Base-by-base conservation (phyloP, 2,888 invertebrate genomes). In the Drosophila limbata region DNA sequence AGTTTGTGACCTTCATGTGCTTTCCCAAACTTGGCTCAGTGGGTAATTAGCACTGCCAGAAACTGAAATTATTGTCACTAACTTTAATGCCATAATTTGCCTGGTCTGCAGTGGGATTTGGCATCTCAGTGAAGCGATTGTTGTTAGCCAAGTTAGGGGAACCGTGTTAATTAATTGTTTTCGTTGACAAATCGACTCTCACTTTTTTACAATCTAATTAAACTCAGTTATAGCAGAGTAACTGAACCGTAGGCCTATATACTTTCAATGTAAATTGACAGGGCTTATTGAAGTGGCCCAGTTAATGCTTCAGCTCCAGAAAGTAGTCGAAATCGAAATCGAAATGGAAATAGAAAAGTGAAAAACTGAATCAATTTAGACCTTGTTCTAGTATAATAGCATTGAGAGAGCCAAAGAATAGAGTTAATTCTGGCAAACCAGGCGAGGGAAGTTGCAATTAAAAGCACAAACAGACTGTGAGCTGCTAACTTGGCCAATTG, bases 391-490 rank as follows among this genome's bases (percentile, higher is more conserved):
- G 35, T 47, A 19, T 37, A 28, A 11, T 33, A 44, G 67, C 42
- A 66, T 61, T 51, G 51, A 65, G 13, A 5, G 31, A 33, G 53
- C 10, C 33, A 59, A 35, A 68, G 69, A 74, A 83, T 57, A 39
- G 61, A 76, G 69, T 69, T 73, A 69, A 72, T 83, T 78, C 81
- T 79, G 53, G 45, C 65, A 56, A 74, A 69, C n/a, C 50, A 69
- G 64, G 15, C 55, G 59, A 66, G 56, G 39, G 55, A 53, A 45
- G 53, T 21, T 25, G 66, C 62, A 81, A 77, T 82, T 81, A 83
- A 76, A 74, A 68, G 48, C 60, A 39, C 45, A 80, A 83, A 66
- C 65, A 79, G 82, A 79, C 66, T 79, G 77, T 76, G 69, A 64
- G 79, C 48, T 25, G 60, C 55, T 56, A 68, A 75, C 45, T 73